phyloP scores from a whole-genome alignment of 1,140 invertebrate species.

The Conus betulinus region DNA sequence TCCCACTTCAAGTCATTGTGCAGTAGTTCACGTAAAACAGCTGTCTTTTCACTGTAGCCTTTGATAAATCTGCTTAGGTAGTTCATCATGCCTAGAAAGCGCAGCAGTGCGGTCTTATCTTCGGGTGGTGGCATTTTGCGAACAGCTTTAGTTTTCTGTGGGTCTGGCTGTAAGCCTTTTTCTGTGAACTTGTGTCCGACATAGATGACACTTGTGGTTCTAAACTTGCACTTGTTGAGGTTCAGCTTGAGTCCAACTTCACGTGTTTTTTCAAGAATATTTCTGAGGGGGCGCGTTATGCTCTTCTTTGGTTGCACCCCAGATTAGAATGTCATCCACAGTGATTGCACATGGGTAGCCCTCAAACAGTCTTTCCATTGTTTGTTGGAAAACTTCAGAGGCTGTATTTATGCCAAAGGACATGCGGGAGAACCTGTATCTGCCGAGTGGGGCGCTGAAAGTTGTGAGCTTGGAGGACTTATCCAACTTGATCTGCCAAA shows the following conservation, averaged over 20 bases:
- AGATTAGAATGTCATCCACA: constrained; percentile 5
- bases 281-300: neutral
- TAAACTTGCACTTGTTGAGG: neutral
- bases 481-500: constrained; percentile 4
- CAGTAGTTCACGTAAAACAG: neutral
- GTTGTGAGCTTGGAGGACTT: neutral
- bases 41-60: too few species aligned
- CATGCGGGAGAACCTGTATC: neutral
- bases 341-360: constrained; percentile 8
- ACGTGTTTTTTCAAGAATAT: too few species aligned
- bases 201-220: neutral
- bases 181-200: constrained; percentile 8
- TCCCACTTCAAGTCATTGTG: neutral
- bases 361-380: constrained; percentile 6
- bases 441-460: too few species aligned
- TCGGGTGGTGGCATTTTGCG: constrained; percentile 2
- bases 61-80: too few species aligned
- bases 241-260: neutral
- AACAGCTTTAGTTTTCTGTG: neutral
- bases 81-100: neutral
- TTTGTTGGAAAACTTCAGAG: neutral
- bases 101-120: neutral
- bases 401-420: constrained; percentile 14
- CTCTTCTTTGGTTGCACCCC: neutral
- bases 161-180: neutral